Percentiles rank a stretch among this genome's conserved stretches.
Conservation (phyloP, 2,888 invertebrate species). For the Eilema caniola region DNA sequence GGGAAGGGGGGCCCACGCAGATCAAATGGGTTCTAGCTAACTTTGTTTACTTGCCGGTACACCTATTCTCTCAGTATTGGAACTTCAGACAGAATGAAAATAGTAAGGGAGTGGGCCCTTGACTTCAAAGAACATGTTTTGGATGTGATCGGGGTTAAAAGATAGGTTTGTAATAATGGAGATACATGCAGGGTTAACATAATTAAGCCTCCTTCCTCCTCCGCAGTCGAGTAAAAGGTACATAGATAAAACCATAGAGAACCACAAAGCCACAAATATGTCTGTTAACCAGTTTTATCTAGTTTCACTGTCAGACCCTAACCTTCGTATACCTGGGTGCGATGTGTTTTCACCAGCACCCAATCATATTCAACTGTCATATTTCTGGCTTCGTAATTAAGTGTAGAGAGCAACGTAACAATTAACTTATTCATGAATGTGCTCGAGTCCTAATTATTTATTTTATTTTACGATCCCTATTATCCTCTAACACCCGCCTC, state of each 20-base stretch:
- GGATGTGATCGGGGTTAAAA: no score
- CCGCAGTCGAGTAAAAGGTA: neutral
- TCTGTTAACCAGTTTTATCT: neutral
- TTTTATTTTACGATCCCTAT: slow-evolving; percentile 84
- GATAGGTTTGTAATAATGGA: no score
- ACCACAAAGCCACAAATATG: neutral
- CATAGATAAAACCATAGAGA: neutral
- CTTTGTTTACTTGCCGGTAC: no score
- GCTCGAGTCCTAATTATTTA: slow-evolving; percentile 81
- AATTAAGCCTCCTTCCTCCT: no score
- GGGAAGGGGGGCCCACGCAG: no score
- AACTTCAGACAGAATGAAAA: no score
- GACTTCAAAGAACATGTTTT: no score
- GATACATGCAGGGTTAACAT: no score
- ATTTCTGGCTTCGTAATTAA: slow-evolving; percentile 73
- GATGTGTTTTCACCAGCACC: neutral
- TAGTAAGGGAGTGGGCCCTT: no score
- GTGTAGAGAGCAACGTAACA: slow-evolving; percentile 67
- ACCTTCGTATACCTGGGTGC: neutral
- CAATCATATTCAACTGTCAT: slow-evolving; percentile 62
- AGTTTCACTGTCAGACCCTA: neutral
- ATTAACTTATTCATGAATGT: slow-evolving; percentile 84
- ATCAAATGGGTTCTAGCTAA: no score
- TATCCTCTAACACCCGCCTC: slow-evolving; percentile 76
- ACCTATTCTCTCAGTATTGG: no score